Evolutionary conservation across 1,140 invertebrate genomes (phyloP).

Genomic region (Drosophila simulans): DNA sequence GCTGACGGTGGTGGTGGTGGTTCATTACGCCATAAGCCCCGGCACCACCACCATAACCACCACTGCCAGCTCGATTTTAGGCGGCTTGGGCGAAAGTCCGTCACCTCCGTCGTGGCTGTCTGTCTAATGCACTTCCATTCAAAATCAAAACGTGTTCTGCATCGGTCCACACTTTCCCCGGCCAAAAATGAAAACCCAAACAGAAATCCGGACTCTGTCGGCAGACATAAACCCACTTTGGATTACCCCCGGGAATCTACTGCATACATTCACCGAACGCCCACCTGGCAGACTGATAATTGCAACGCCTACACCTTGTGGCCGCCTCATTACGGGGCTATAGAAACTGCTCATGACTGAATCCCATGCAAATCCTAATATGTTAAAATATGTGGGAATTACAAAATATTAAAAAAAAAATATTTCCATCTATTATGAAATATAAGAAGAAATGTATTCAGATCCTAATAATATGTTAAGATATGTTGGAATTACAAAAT

Average conservation of each 20-base stretch:
- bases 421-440: too few species aligned
- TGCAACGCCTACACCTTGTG: slow-evolving; percentile 13
- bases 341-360: slow-evolving; percentile 2
- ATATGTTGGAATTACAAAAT: too few species aligned
- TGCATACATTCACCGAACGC: neutral
- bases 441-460: too few species aligned
- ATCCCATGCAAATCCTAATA: neutral
- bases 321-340: slow-evolving; percentile 56
- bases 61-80: neutral
- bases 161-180: slow-evolving; percentile 8
- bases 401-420: too few species aligned
- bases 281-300: slow-evolving; percentile 13
- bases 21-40: slow-evolving; percentile 74
- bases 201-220: neutral
- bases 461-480: too few species aligned
- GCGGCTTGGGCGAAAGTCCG: neutral
- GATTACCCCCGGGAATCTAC: neutral
- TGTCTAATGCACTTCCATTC: slow-evolving; percentile 75
- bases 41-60: neutral
- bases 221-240: slow-evolving; percentile 17
- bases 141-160: slow-evolving; percentile 77
- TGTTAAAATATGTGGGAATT: neutral
- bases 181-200: neutral
- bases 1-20: slow-evolving; percentile 29
- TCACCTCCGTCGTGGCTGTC: slow-evolving; percentile 1